Evolutionary conservation across 2,113 vertebrate species (phyloP).

Genomic region (Candoia aspera): DNA sequence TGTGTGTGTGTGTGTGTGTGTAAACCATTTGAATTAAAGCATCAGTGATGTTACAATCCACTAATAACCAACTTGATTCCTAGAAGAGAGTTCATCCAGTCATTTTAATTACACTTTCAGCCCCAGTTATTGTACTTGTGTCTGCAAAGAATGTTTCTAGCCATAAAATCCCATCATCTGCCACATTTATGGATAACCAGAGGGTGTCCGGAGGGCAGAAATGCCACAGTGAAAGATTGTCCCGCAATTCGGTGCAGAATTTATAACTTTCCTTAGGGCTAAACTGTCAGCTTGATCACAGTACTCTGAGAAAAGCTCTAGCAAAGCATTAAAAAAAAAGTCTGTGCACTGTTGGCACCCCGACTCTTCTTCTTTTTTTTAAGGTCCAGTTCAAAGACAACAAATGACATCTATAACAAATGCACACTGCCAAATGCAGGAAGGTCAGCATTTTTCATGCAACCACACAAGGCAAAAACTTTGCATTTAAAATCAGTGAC

Average conservation of each 20-base stretch:
- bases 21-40: constrained; percentile 56
- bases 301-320: constrained; percentile 66
- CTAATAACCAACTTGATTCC: constrained; percentile 69
- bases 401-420: constrained; percentile 8
- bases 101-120: constrained; percentile 75
- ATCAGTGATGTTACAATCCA: constrained; percentile 63
- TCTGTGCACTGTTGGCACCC: constrained; percentile 59
- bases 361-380: constrained; percentile 62
- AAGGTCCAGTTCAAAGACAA: constrained; percentile 52
- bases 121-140: constrained; percentile 71
- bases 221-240: constrained; percentile 75
- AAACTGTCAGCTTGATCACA: constrained; percentile 74
- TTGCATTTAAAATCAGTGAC: background rate
- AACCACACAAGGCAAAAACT: background rate
- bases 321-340: constrained; percentile 58
- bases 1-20: background rate
- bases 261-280: constrained; percentile 75
- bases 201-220: constrained; percentile 70
- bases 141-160: constrained; percentile 76
- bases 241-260: constrained; percentile 73
- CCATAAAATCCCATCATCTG: constrained; percentile 76
- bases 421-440: rapidly evolving
- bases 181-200: constrained; percentile 76
- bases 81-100: constrained; percentile 75
- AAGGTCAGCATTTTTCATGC: rapidly evolving